Base-by-base conservation (phyloP, 2,888 invertebrate genomes). In the Ectemnius continuus region DNA sequence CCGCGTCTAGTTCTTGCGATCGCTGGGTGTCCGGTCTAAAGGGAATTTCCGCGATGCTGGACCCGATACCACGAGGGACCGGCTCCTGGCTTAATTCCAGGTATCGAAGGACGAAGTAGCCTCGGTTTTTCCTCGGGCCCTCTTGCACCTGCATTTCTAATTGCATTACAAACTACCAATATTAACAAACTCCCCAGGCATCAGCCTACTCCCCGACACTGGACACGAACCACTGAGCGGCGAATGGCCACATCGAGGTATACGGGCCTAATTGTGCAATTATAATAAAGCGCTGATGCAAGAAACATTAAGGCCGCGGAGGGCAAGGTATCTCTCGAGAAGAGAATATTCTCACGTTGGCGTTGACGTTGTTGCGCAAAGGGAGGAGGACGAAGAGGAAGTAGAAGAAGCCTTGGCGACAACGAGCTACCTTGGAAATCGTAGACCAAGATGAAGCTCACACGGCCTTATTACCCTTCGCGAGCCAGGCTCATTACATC, bases 401-500 rank as follows among this genome's bases (percentile, higher is more conserved):
- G 36, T 36, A 36, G 36, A 36, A 36, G 36, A 36, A 36, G 36
- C 36, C 66, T 60, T 60, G 57, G 69, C 62, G 75, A 79, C 66
- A 73, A 70, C 67, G 76, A 70, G 70, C 67, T 59, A 76, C 64
- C 65, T 71, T 79, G 74, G 72, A 76, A 82, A 81, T 76, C 77
- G 48, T 73, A 75, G 68, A 71, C 67, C 62, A 52, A 84, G 85
- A 86, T 81, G 83, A 86, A 81, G 76, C 83, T 82, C 78, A 74
- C 84, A 78, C 82, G 83, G 83, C 80, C 88, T 88, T 88, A 88
- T 89, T 89, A 88, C 87, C 86, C 84, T 36, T 85, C 82, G 84
- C 85, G 82, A 83, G 83, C 85, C 82, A 73, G 87, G 86, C 88
- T 89, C 89, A 88, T 90, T 90, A 88, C 85, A 82, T 75, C 68